Evolutionary conservation across 1,140 invertebrate species (phyloP).

Genomic region (Goniozus legneri): DNA sequence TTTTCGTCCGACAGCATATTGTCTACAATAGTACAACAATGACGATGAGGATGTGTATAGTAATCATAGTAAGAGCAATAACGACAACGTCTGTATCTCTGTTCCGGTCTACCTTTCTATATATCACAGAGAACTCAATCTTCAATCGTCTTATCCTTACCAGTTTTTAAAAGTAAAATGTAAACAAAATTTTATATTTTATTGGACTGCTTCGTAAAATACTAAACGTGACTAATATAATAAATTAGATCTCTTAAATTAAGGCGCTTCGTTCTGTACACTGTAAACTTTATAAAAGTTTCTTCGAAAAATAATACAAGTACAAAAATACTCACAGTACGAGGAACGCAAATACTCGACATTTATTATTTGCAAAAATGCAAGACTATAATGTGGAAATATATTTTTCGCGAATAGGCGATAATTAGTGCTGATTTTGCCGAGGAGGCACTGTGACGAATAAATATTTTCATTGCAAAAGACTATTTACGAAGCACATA

Average conservation of each 20-base stretch:
- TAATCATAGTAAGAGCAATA: conserved; percentile 28
- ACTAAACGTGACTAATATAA: conserved; percentile 39
- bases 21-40: conserved; percentile 33
- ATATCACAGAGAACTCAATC: conserved; percentile 45
- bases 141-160: conserved; percentile 18
- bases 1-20: conserved; percentile 30
- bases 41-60: conserved; percentile 27
- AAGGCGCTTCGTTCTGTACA: conserved; percentile 35
- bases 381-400: conserved; percentile 22
- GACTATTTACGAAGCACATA: conserved; percentile 12
- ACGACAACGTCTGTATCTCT: conserved; percentile 37
- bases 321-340: conserved; percentile 44
- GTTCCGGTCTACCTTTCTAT: conserved; percentile 38
- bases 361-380: conserved; percentile 21
- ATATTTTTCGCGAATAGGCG: conserved; percentile 11
- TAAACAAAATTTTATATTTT: conserved; percentile 12
- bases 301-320: conserved; percentile 42
- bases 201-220: conserved; percentile 20
- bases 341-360: conserved; percentile 34
- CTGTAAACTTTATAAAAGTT: conserved; percentile 32
- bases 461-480: conserved; percentile 18
- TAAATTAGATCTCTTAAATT: conserved; percentile 43
- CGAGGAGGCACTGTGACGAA: conserved; percentile 18
- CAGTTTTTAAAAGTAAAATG: conserved; percentile 10
- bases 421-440: conserved; percentile 6